Evolutionary conservation across 2,113 vertebrate genomes (phyloP), one percentile per base, ranked within the genome.

Genomic region (Hirundichthys speculiger): DNA sequence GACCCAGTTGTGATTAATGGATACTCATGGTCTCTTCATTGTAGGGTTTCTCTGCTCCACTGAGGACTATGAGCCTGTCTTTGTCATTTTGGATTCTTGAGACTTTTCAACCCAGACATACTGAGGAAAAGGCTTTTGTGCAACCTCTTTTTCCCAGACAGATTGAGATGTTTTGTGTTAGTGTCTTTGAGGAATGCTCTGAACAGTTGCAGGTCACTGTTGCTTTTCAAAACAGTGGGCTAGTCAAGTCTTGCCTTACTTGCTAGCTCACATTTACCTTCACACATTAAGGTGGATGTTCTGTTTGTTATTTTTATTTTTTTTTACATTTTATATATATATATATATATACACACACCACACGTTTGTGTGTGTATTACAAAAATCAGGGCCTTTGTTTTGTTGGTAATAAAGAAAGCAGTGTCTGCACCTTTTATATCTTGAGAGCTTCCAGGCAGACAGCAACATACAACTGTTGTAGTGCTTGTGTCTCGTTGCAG

Each of bases 121-220:
- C 4, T 25, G 34, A 64, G 61, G 61, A 59, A 75, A 3, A 49
- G 48, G 66, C 45, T 61, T 79, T 68, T 59, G 47, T 57, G 72
- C 25, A 0, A 40, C 49, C 24, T 71, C 56, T 59, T 55, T n/a
- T 74, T 76, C 46, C 53, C 70, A 73, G 66, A 75, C 70, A 1
- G 51, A 50, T 41, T 21, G 62, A 64, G 76, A 65, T 80, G 78
- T 69, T 71, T 73, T 84, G 56, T 79, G 73, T 77, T 13, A 10
- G 62, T 54, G 64, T 73, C 19, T 67, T 64, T 50, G 63, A 75
- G 77, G 84, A 88, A 88, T 88, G 74, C 69, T 52, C 53, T 24
- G 72, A 77, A 82, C 47, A 49, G 69, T 87, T 53, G 52, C 73
- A 82, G 83, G 83, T 84, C 85, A 69, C 71, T 73, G 73, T 89